Evolutionary conservation across 2,113 vertebrate genomes (phyloP).

Genomic region (Tauraco erythrolophus): DNA sequence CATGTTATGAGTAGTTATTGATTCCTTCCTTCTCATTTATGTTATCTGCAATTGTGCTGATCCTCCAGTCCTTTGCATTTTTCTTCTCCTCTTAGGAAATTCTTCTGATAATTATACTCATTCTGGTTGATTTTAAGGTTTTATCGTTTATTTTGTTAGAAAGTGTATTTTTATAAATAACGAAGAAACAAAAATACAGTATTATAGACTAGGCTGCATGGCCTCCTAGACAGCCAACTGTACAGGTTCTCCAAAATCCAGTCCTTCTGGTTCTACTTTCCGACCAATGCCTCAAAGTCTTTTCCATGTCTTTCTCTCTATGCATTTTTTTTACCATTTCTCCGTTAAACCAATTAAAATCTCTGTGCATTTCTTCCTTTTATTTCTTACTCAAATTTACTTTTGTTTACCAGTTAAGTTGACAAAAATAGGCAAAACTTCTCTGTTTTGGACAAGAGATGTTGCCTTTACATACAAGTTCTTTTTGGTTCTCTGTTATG

Average conservation of each 20-base stretch:
- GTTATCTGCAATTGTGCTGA: neutral
- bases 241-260: neutral
- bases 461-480: neutral
- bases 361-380: neutral
- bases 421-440: neutral
- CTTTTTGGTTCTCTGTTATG: neutral
- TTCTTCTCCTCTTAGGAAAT: neutral
- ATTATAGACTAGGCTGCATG: neutral
- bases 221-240: neutral
- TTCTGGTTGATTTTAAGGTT: neutral
- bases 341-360: neutral
- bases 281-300: neutral
- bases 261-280: neutral
- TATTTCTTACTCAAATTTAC: neutral
- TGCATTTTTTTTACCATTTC: neutral
- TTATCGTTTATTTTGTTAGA: neutral
- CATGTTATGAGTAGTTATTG: neutral
- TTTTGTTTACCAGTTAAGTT: neutral
- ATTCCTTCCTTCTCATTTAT: neutral
- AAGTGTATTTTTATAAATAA: neutral
- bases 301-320: neutral
- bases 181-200: neutral
- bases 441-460: neutral
- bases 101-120: neutral
- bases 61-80: neutral